Base-by-base conservation (phyloP, 1,140 invertebrate species). In the Musca domestica region DNA sequence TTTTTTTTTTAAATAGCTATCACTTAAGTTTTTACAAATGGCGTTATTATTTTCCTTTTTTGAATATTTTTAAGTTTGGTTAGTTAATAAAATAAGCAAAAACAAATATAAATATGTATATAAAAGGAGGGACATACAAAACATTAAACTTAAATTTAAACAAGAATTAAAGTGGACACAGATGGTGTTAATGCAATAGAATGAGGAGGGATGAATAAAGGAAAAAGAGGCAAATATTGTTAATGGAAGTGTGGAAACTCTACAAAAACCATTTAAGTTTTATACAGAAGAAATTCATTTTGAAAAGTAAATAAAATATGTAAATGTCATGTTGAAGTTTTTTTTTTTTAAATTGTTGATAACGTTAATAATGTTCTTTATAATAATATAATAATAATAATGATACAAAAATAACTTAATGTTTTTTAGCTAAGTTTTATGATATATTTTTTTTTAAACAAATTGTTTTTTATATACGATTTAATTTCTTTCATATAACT, bases 1-100 rank as follows among this genome's bases (percentile, higher is more conserved):
- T 65, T 47, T 65, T 54, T 65, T 27, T 65, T 65, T 17, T 65
- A 49, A 51, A 65, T 65, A 65, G 46, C 41, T 64, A 65, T 61
- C 56, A 61, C 56, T 61, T 61, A 61, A 17, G 27, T 61, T 61
- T 61, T 19, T 61, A 61, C 56, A 61, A 61, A 61, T 61, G 56
- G 56, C 56, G 30, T 61, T 61, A 41, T 41, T 30, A 58, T 54
- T 23, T 54, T 23, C 14, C 19, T 54, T 54, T 54, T 58, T 58
- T 58, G n/a, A 25, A 56, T 25, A 20, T 34, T 34, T 61, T 61
- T 19, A 61, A 61, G 34, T 41, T 41, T 41, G 34, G 34, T 34
- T 34, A 17, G 15, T 61, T 61, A 41, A 58, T 20, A 61, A n/a
- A n/a, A n/a, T n/a, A n/a, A n/a, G n/a, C n/a, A n/a, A 10, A 41